phyloP scores from a whole-genome alignment of 2,797 vertebrate species.

The Gorsachius magnificus region DNA sequence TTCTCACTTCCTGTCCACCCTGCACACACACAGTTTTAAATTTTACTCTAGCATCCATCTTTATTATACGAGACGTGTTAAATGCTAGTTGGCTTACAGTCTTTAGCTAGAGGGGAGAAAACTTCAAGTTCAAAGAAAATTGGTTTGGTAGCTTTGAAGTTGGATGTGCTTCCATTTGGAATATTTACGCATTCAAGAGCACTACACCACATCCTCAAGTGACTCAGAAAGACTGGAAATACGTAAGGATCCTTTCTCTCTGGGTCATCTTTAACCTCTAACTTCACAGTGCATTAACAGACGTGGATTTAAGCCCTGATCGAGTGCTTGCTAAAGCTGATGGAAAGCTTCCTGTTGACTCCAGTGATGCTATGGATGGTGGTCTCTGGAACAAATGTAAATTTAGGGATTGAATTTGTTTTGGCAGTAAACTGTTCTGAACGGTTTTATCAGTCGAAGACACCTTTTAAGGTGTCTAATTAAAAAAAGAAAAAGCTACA shows the following conservation, averaged over 20 bases:
- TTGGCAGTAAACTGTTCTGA: neutral
- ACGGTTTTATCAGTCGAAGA: neutral
- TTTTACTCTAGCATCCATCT: neutral
- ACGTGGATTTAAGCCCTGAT: neutral
- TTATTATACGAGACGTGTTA: accelerated
- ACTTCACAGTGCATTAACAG: neutral
- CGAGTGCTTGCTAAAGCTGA: neutral
- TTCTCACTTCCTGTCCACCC: accelerated
- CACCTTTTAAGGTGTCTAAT: conserved; percentile 46
- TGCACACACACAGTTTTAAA: neutral
- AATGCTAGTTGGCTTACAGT: neutral
- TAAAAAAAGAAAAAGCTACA: neutral
- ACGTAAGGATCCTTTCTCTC: neutral
- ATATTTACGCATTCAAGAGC: neutral
- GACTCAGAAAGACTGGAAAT: neutral
- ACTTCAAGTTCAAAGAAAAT: neutral
- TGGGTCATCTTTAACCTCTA: neutral
- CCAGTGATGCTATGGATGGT: neutral
- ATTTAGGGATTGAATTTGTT: neutral
- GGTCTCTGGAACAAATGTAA: neutral
- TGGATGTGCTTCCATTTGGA: neutral
- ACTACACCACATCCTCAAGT: neutral
- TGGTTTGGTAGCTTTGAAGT: neutral
- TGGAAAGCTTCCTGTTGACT: neutral
- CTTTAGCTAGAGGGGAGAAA: neutral